These are phyloP conservation scores for Maconellicoccus hirsutus DNA, from an alignment of 1,140 invertebrate genomes.

Conservation along the genomic window DNA sequence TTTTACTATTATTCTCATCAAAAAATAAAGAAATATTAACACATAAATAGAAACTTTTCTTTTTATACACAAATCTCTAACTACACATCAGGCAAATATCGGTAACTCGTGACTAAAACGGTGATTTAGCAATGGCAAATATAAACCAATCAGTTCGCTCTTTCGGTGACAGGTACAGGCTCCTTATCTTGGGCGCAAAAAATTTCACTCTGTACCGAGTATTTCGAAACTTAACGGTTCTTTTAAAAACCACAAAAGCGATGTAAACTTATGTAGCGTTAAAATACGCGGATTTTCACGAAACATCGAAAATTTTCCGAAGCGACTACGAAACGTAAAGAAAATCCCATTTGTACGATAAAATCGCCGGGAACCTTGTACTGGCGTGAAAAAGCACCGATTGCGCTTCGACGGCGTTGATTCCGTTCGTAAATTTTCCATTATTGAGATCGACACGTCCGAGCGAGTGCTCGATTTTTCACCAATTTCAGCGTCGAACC, in stretches of 20 bases:
- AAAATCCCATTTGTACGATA: too few species aligned
- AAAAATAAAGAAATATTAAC: not conserved
- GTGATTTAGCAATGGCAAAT: slow-evolving; percentile 20
- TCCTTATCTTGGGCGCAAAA: not conserved
- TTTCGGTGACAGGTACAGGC: not conserved
- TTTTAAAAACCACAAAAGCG: too few species aligned
- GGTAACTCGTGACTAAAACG: slow-evolving; percentile 21
- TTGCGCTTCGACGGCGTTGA: not conserved
- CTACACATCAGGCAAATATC: slow-evolving; percentile 6
- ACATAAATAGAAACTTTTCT: slow-evolving; percentile 14
- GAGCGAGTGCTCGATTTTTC: too few species aligned
- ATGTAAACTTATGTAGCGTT: too few species aligned
- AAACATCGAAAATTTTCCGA: too few species aligned
- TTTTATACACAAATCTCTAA: slow-evolving; percentile 3
- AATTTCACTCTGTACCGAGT: too few species aligned
- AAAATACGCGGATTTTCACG: too few species aligned
- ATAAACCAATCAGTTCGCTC: not conserved
- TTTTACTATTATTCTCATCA: not conserved
- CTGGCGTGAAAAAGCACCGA: not conserved
- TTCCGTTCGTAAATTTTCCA: not conserved
- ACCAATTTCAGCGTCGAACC: not conserved
- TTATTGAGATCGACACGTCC: not conserved
- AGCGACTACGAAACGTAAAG: too few species aligned
- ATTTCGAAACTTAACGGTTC: too few species aligned
- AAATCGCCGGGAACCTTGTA: too few species aligned